Evolutionary conservation across 2,797 vertebrate species (phyloP), one percentile per base, ranked within the genome.

Genomic region (Gila robusta): DNA sequence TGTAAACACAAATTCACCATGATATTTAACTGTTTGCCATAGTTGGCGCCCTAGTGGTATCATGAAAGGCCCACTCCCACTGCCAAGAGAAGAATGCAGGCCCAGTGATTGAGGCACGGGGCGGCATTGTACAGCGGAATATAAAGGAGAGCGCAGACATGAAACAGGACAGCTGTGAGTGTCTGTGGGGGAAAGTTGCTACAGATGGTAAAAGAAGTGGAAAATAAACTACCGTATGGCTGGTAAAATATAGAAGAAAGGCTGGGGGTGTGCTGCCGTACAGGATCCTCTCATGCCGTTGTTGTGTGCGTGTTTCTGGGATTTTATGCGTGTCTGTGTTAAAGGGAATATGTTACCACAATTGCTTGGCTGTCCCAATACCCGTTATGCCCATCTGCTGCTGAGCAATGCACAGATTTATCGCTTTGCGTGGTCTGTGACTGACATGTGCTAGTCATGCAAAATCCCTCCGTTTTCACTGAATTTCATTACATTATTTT

Each of bases 111-210:
- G 91, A 92, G 88, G 87, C 91, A 88, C 89, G 93, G 93, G 89
- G 91, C 92, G 71, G 83, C 77, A 91, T 92, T 92, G 90, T 92
- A 90, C 91, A 94, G 93, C 90, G 91, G 91, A 92, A 91, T 94
- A 95, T 94, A 94, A 95, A 95, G 94, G 94, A 91, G 78, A 92
- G 91, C 91, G 88, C 92, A 92, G 95, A 95, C 96, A 94, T 95
- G 94, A 95, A 95, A 93, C 91, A 89, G 95, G 94, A 95, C 96
- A 97, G 96, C 95, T 96, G 96, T 93, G 95, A 92, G 91, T 90
- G 94, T 96, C 96, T 97, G 94, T 94, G 93, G 95, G 96, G 96
- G 95, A 95, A 94, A 94, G 91, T 94, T 94, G 93, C 94, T 96
- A 93, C 95, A 96, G 96, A 96, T 96, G 95, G 95, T 93, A 92